phyloP scores from a whole-genome alignment of 2,797 vertebrate species.

The Falco concolor region DNA sequence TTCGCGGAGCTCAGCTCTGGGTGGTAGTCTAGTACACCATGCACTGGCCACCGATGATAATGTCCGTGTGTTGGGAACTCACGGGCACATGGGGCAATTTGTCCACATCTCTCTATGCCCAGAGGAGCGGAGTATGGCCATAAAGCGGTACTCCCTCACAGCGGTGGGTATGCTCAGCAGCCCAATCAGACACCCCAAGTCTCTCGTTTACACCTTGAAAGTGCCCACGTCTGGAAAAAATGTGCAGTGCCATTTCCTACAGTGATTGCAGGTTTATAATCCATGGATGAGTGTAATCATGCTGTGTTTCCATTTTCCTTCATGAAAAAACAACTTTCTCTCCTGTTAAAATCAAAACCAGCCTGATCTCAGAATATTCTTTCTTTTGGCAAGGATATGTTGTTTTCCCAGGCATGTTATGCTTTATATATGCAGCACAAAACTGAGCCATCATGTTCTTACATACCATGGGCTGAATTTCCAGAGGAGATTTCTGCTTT shows the following conservation, averaged over 20 bases:
- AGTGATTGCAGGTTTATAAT: background rate
- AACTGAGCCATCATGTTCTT: background rate
- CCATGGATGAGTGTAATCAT: background rate
- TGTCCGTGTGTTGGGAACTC: background rate
- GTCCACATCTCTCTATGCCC: background rate
- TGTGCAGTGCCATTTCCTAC: rapidly evolving
- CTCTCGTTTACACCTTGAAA: background rate
- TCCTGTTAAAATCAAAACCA: background rate
- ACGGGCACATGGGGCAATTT: background rate
- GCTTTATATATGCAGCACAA: background rate
- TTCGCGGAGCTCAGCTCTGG: background rate
- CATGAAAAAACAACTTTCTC: background rate
- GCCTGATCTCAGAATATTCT: background rate
- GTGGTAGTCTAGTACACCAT: background rate
- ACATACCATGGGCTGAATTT: background rate
- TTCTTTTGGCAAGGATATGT: background rate
- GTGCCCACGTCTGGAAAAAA: background rate
- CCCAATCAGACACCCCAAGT: background rate
- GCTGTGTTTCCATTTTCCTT: background rate
- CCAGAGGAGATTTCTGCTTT: background rate
- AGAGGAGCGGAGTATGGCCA: background rate
- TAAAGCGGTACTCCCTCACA: background rate
- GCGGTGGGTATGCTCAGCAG: background rate
- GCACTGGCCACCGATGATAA: background rate
- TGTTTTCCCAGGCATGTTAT: background rate